Evolutionary conservation across 35 echinoderm and acorn worm species (phyloP).

Genomic region (Holothuria glaberrima): DNA sequence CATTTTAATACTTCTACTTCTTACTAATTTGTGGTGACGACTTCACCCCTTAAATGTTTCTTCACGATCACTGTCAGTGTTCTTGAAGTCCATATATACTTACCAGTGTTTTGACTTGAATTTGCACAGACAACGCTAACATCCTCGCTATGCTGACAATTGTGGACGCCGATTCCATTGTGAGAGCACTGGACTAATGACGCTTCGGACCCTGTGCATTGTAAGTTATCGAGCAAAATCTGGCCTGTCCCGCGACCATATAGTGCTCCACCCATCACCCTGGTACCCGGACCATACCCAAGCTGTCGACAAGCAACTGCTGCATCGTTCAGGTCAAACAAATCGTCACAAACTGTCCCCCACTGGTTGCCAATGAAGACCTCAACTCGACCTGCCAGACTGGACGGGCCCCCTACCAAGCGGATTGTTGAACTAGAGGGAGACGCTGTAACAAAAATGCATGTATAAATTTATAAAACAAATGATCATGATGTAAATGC

Average conservation of each 20-base stretch:
- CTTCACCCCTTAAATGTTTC: too few species aligned
- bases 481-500: too few species aligned
- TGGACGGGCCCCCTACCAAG: neutral
- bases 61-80: too few species aligned
- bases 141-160: conserved; percentile 68
- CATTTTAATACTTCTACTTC: too few species aligned
- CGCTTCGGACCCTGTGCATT: conserved; percentile 45
- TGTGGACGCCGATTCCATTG: conserved; percentile 31
- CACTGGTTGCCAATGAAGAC: neutral
- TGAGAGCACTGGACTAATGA: conserved; percentile 26
- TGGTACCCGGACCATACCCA: conserved; percentile 4
- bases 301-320: conserved; percentile 40
- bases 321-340: conserved; percentile 30
- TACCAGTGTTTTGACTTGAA: too few species aligned
- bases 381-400: conserved; percentile 35
- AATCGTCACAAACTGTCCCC: conserved; percentile 38
- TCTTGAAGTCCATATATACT: too few species aligned
- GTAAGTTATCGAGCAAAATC: conserved; percentile 57
- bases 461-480: too few species aligned
- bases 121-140: conserved; percentile 19
- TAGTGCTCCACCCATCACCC: neutral
- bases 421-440: neutral
- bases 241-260: conserved; percentile 27
- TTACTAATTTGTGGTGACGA: too few species aligned
- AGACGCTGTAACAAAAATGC: neutral